Conservation (phyloP, 2,797 vertebrate species). For the Hypotaenidia okinawae region DNA sequence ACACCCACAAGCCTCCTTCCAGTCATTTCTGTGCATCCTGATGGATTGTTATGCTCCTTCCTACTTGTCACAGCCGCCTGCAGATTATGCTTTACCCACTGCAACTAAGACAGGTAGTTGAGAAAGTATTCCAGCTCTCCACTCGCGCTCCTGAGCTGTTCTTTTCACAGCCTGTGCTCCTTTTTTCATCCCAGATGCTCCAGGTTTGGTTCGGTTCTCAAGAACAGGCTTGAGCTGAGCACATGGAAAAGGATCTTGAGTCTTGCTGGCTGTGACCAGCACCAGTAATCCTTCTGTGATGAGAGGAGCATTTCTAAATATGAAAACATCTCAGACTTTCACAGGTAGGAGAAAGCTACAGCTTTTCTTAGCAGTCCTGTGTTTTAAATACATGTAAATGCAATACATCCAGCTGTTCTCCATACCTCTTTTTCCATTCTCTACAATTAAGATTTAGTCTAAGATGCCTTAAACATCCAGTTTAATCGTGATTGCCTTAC, state of each 20-base stretch:
- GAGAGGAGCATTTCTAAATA: neutral
- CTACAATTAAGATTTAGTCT: neutral
- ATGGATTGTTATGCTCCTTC: neutral
- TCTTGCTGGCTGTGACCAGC: neutral
- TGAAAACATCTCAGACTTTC: neutral
- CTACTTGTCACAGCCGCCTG: neutral
- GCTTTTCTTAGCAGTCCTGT: neutral
- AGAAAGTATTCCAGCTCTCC: neutral
- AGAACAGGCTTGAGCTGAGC: neutral
- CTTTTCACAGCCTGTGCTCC: neutral
- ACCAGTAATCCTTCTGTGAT: neutral
- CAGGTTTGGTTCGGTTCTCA: neutral
- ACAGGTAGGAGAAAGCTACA: neutral
- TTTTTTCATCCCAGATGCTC: neutral
- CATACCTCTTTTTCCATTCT: neutral
- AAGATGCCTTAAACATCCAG: neutral
- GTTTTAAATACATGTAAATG: neutral
- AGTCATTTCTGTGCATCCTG: neutral
- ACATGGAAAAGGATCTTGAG: neutral
- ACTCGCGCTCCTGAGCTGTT: neutral
- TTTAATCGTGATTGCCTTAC: neutral
- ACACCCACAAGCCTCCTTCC: neutral
- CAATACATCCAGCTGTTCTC: neutral
- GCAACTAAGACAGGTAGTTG: neutral
- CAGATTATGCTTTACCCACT: neutral